A percentile compares a stretch with the other conserved stretches of the same genome.
Conservation (phyloP, 2,888 invertebrate genomes). For the Papilio demoleus region DNA sequence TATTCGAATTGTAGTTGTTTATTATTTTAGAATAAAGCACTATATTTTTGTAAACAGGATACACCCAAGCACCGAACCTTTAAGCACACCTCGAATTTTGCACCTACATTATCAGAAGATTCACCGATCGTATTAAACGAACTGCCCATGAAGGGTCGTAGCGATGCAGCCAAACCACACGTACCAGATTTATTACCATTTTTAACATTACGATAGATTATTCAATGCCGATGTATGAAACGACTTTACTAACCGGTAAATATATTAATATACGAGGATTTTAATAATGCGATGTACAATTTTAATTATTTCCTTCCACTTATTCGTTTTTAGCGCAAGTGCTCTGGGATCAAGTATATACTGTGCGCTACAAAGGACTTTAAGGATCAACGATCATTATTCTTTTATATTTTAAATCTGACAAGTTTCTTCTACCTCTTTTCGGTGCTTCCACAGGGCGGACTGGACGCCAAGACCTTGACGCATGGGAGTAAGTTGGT, state of each 20-base stretch:
- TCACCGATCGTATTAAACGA: slow-evolving; percentile 49
- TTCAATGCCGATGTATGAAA: no score
- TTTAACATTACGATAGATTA: neutral
- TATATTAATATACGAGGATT: no score
- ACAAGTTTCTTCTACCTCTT: neutral
- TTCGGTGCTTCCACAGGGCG: slow-evolving; percentile 54
- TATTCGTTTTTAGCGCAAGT: slow-evolving; percentile 54
- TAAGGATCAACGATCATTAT: slow-evolving; percentile 48
- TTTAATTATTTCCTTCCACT: neutral
- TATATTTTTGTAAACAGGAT: slow-evolving; percentile 54
- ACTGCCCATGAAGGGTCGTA: slow-evolving; percentile 45
- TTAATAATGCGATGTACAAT: neutral
- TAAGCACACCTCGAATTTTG: slow-evolving; percentile 51
- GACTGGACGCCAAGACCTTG: slow-evolving; percentile 53
- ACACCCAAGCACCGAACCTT: slow-evolving; percentile 52
- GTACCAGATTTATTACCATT: slow-evolving; percentile 47
- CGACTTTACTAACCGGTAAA: no score
- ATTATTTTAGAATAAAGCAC: no score
- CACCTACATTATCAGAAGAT: slow-evolving; percentile 55
- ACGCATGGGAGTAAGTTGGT: slow-evolving; percentile 46
- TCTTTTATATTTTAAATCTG: no score
- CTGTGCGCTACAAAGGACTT: slow-evolving; percentile 59
- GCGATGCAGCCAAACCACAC: slow-evolving; percentile 47
- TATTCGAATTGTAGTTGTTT: neutral
- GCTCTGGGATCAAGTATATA: slow-evolving; percentile 56